Evolutionary conservation across 2,888 invertebrate genomes (phyloP).

Genomic region (Hydroisotoma schaefferi): DNA sequence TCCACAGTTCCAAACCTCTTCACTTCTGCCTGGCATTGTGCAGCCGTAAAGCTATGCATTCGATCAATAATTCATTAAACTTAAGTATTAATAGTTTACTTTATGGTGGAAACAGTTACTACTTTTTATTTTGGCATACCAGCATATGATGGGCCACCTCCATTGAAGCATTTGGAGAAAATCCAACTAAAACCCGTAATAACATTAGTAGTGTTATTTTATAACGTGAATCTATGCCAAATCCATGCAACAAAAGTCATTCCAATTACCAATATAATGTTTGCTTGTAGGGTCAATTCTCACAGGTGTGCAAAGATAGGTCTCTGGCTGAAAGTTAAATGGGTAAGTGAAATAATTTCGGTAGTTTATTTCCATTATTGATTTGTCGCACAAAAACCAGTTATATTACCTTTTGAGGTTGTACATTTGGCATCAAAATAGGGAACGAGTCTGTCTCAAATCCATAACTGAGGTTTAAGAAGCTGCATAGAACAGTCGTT

Average conservation of each 20-base stretch:
- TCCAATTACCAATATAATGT: conserved; percentile 73
- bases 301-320: conserved; percentile 87
- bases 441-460: conserved; percentile 45
- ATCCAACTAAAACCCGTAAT: conserved; percentile 66
- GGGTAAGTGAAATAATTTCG: not conserved
- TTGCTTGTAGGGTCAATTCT: conserved; percentile 70
- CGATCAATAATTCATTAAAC: not conserved
- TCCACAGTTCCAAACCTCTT: conserved; percentile 83
- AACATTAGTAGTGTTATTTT: not conserved
- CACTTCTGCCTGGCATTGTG: conserved; percentile 68
- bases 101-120: no score
- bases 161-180: conserved; percentile 87
- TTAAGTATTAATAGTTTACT: no score
- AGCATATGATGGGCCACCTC: conserved; percentile 90
- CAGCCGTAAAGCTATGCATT: conserved; percentile 72
- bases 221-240: not conserved
- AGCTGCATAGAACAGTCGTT: no score
- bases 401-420: conserved; percentile 68
- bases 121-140: no score
- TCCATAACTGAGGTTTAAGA: not conserved
- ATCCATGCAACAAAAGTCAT: not conserved
- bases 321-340: conserved; percentile 70
- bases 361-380: conserved; percentile 12
- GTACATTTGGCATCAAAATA: conserved; percentile 76
- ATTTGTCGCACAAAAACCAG: not conserved